Base-by-base conservation (phyloP, 1,140 invertebrate genomes). In the Teleogryllus occipitalis region DNA sequence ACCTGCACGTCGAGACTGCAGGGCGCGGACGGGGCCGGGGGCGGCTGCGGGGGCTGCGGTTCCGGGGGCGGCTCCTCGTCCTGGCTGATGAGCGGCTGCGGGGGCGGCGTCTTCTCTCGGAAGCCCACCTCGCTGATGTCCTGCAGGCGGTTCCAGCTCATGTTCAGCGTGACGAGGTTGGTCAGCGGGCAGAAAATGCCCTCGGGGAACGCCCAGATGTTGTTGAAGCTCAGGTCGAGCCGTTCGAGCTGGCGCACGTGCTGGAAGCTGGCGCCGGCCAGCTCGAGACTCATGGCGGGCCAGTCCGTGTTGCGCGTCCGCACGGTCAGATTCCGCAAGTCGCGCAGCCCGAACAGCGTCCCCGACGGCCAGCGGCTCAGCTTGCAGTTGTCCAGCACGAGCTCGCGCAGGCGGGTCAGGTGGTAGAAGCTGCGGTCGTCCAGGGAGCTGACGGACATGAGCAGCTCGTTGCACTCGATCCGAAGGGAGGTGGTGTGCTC, bases 161-260 rank as follows among this genome's bases (percentile, higher is more conserved):
- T 90, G 84, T 96, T 96, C 77, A 96, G 86, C 77, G 88, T 89
- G 47, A 94, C 90, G 80, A 96, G 87, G 83, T 93, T 94, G 2
- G 90, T 91, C 78, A 97, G 85, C 0, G 93, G 90, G 84, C 96
- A 97, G 84, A 97, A 96, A 21, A 95, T 87, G 80, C 92, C 92
- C 82, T 94, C 92, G 2, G 95, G 95, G 83, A 97, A 91, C 21
- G 93, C 92, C 92, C 93, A 95, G 82, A 97, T 94, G 84, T 96
- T 96, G 85, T 97, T 97, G 82, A 90, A 92, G 83, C 94, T 95
- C 48, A 98, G 86, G 85, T 97, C 96, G 77, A 97, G 88, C 81
- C 92, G 90, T 86, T 96, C 93, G 83, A 95, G 87, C 83, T 94
- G 91, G 80, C 90, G 87, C 74, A 92, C 90, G 74, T 90, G 89